Conservation (phyloP, 2,888 invertebrate genomes). For the Thalpophila matura region DNA sequence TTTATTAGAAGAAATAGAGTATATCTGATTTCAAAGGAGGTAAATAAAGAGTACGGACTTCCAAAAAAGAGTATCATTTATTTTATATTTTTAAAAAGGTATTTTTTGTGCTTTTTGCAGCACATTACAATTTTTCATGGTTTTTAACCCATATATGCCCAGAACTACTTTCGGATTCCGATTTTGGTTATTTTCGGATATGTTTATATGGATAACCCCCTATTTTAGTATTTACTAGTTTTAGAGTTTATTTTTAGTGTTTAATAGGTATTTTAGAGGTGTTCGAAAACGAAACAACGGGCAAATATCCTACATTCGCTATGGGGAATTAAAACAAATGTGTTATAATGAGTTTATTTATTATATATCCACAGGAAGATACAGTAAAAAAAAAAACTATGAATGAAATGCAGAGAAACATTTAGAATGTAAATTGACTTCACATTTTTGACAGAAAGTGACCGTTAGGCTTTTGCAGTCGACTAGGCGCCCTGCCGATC, state of each 20-base stretch:
- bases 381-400: not conserved
- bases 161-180: not conserved
- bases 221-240: not conserved
- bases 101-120: no score
- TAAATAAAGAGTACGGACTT: no score
- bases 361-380: not conserved
- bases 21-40: no score
- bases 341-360: no score
- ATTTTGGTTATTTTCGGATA: not conserved
- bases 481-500: conserved; percentile 5
- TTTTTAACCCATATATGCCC: no score
- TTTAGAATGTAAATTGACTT: conserved; percentile 12
- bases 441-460: conserved; percentile 1
- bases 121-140: no score
- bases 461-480: conserved; percentile 13
- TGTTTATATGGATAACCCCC: not conserved
- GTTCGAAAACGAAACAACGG: not conserved
- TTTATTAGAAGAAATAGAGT: no score
- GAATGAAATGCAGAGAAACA: conserved; percentile 7
- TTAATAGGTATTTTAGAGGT: not conserved
- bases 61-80: no score
- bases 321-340: no score
- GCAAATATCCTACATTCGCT: no score
- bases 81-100: no score
- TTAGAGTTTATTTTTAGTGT: not conserved